phyloP scores from a whole-genome alignment of 2,888 invertebrate species.

The Lasiommata megera region DNA sequence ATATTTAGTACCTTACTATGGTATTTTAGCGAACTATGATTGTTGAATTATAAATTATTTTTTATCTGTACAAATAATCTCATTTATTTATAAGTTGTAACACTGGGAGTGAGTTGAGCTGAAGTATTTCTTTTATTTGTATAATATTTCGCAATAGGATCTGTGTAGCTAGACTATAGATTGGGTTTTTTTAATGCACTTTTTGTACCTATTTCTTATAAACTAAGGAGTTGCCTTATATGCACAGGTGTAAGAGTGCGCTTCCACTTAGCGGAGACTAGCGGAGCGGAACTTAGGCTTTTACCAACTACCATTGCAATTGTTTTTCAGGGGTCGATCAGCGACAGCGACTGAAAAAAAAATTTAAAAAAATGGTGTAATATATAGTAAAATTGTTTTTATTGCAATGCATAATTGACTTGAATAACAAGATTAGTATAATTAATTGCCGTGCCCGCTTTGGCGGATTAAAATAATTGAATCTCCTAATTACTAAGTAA shows the following conservation, averaged over 20 bases:
- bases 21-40: conserved; percentile 10
- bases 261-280: neutral
- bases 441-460: too few relatives aligned
- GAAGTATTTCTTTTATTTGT: conserved; percentile 16
- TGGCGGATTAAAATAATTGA: too few relatives aligned
- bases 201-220: conserved; percentile 18
- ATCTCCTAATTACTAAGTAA: too few relatives aligned
- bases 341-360: too few relatives aligned
- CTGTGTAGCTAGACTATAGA: conserved; percentile 11
- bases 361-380: too few relatives aligned
- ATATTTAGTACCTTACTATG: conserved; percentile 6
- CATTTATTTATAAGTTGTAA: conserved; percentile 6
- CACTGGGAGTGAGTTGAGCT: conserved; percentile 3
- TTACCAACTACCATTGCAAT: too few relatives aligned
- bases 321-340: too few relatives aligned
- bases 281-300: too few relatives aligned
- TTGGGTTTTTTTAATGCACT: conserved; percentile 18
- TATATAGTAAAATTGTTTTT: too few relatives aligned
- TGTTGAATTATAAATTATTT: conserved; percentile 18
- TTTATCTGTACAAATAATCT: conserved; percentile 24
- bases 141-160: conserved; percentile 16
- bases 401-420: too few relatives aligned
- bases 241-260: conserved; percentile 9
- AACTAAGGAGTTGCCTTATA: conserved; percentile 18
- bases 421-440: too few relatives aligned